A percentile compares a stretch with the other conserved stretches of the same genome.
Evolutionary conservation across 2,797 vertebrate genomes (phyloP).

Genomic region (Nannoperca australis): DNA sequence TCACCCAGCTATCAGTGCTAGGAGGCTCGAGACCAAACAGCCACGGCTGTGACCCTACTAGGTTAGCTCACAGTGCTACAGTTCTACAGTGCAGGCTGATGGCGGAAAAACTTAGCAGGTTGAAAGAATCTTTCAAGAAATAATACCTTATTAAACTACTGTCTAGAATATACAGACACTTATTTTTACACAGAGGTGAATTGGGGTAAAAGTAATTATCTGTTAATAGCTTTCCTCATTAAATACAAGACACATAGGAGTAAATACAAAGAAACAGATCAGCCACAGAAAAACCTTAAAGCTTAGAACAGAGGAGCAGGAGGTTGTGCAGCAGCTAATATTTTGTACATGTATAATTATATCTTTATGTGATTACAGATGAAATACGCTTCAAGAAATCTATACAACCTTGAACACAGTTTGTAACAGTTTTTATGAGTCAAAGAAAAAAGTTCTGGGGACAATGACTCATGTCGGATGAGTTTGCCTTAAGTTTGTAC

Average conservation of each 20-base stretch:
- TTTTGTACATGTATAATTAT: slow-evolving; percentile 5
- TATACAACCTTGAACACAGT: slow-evolving; percentile 4
- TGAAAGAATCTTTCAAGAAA: slow-evolving; percentile 5
- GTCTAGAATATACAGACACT: slow-evolving; percentile 2
- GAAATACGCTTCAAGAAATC: neutral
- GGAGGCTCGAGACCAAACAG: slow-evolving; percentile 29
- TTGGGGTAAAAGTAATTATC: slow-evolving; percentile 24
- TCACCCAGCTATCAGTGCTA: slow-evolving; percentile 24
- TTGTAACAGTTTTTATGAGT: slow-evolving; percentile 15
- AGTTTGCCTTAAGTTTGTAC: slow-evolving; percentile 16
- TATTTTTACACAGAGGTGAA: neutral
- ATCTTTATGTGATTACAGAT: neutral
- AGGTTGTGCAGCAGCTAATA: neutral
- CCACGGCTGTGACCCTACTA: slow-evolving; percentile 4
- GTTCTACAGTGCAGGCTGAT: slow-evolving; percentile 1
- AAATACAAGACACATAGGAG: slow-evolving; percentile 8
- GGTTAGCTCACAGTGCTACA: neutral
- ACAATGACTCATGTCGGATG: neutral
- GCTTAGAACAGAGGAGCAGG: slow-evolving; percentile 2
- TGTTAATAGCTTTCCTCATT: slow-evolving; percentile 5
- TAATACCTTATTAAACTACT: slow-evolving; percentile 7
- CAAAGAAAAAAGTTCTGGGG: neutral
- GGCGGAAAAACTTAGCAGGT: neutral
- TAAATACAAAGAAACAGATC: slow-evolving; percentile 16
- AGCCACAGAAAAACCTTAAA: neutral